Evolutionary conservation across 2,888 invertebrate genomes (phyloP).

Genomic region (Plutella xylostella): DNA sequence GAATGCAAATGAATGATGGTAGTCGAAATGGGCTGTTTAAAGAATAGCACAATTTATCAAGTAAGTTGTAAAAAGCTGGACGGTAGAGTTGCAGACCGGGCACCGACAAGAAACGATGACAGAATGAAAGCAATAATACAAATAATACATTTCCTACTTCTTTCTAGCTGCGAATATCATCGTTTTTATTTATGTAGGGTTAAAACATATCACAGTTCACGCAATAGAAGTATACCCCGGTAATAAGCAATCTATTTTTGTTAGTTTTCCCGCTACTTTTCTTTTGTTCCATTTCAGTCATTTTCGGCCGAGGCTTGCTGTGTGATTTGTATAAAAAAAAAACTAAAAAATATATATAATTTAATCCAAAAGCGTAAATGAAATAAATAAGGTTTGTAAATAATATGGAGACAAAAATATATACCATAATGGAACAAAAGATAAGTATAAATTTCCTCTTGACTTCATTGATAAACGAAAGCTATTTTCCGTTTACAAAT

Average conservation of each 20-base stretch:
- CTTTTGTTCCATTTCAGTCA: constrained; percentile 60
- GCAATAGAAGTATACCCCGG: neutral
- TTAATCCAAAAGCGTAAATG: no score
- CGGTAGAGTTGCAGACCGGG: constrained; percentile 27
- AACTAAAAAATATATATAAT: no score
- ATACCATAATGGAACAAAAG: constrained; percentile 5
- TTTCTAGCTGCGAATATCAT: no score
- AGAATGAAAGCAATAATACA: constrained; percentile 29
- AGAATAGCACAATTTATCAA: constrained; percentile 61
- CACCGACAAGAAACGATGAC: no score
- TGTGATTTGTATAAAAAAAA: no score
- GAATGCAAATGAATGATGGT: constrained; percentile 38
- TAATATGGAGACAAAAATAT: neutral
- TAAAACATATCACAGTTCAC: constrained; percentile 4
- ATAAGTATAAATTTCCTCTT: constrained; percentile 3
- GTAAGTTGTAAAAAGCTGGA: constrained; percentile 40
- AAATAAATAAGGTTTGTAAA: neutral
- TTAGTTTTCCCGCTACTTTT: constrained; percentile 35
- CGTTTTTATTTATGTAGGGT: neutral
- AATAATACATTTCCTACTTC: no score
- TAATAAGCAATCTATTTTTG: no score
- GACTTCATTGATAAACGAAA: neutral
- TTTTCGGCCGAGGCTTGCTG: no score
- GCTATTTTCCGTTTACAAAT: neutral
- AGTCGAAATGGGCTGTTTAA: constrained; percentile 39